Base-by-base conservation (phyloP, 2,888 invertebrate genomes). In the Drosophila siamana region DNA sequence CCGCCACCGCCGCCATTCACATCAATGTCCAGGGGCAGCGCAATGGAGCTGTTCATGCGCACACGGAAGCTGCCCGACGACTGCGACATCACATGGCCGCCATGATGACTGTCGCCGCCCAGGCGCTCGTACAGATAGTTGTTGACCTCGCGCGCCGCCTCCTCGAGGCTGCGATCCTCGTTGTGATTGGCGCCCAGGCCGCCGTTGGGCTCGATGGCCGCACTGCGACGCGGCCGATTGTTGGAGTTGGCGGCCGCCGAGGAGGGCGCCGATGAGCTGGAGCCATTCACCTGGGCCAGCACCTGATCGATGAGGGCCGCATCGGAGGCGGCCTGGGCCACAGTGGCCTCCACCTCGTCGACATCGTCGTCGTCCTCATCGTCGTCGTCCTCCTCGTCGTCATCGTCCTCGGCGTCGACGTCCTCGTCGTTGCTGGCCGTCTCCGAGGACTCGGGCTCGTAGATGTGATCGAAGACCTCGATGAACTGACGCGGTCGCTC, bases 401-500 rank as follows among this genome's bases (percentile, higher is more conserved):
- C 86, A 22, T 89, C 89, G 13, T 90, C 89, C 15, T 90, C 89
- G 30, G 80, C 86, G 67, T 89, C 89, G 2, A 85, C 86, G 60
- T 89, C 89, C 1, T 88, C 86, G 54, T 88, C 88, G 54, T 88
- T 90, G 40, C 89, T 82, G 1, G 91, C 78, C 1, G 91, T 82
- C 36, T 90, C 86, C 0, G 91, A 91, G 15, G 91, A 90, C 54
- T 91, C 91, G 0, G 89, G 90, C 22, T 91, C 90, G 66, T 91
- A 92, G 28, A 91, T 90, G 63, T 92, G 90, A 77, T 91, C 91
- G 41, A 91, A 91, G 16, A 92, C 91, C 74, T 92, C 92, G 55
- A 92, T 91, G 54, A 91, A 92, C 52, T 91, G 92, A 4, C 92
- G 89, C 0, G 91, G 91, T 8, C 85, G 73, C 57, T 92, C 92